A percentile compares a stretch with the other conserved stretches of the same genome.
phyloP scores from a whole-genome alignment of 2,797 vertebrate genomes.

The Muscicapa comitata region DNA sequence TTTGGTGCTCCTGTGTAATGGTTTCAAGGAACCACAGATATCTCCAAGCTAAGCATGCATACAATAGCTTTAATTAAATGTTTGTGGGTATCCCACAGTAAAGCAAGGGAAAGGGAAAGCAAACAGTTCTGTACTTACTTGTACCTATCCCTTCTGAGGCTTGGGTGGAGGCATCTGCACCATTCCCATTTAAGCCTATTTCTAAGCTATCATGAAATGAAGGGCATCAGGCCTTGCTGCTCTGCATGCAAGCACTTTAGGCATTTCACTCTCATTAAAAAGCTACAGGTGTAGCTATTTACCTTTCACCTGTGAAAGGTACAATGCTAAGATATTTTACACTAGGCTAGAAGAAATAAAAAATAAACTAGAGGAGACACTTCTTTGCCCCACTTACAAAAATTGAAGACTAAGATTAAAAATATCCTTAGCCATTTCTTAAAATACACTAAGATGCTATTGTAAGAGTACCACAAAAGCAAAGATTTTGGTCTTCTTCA shows the following conservation, averaged over 20 bases:
- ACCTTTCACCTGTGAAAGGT: background rate
- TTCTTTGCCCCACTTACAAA: background rate
- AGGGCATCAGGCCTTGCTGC: background rate
- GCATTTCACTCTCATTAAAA: background rate
- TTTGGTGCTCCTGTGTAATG: conserved; percentile 32
- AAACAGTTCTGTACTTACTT: conserved; percentile 34
- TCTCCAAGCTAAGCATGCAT: conserved; percentile 49
- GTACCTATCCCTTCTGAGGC: background rate
- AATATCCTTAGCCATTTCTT: background rate
- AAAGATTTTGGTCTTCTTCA: background rate
- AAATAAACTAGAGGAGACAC: background rate
- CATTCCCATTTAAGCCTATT: background rate
- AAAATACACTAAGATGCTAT: background rate
- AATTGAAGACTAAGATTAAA: background rate
- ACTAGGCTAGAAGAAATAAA: background rate
- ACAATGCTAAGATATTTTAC: background rate
- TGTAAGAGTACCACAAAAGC: background rate
- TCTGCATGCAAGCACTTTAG: background rate
- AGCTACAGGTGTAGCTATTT: background rate
- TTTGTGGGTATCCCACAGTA: conserved; percentile 50
- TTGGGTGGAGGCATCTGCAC: background rate
- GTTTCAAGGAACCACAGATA: conserved; percentile 51
- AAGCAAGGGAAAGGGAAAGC: conserved; percentile 39
- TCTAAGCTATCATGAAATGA: background rate
- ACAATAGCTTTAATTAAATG: conserved; percentile 68